Evolutionary conservation across 2,888 invertebrate genomes (phyloP), one percentile per base, ranked within the genome.

Genomic region (Calliopum simillimum): DNA sequence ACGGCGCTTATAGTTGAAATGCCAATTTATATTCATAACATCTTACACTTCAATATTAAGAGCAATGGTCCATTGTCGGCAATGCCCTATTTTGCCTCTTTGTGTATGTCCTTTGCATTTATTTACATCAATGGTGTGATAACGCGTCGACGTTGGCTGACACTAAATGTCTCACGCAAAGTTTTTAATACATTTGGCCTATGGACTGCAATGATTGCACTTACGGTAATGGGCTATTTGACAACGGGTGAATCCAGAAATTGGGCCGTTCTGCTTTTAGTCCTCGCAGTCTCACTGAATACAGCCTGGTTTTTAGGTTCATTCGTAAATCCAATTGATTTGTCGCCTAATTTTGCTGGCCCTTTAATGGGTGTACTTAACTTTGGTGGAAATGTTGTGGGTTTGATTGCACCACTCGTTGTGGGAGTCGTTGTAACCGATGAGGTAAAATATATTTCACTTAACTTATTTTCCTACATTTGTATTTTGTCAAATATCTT

Each of bases 301-400:
- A 90, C 92, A 0, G 91, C 91, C 0, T 89, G 91, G 65, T 93
- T 91, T 76, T 90, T 91, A 43, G 94, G 93, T 0, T 92, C 91
- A 78, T 89, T 92, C 91, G 88, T 88, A 91, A 94, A 93, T 73
- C 93, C 94, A 79, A 92, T 94, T 76, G 94, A 94, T 86, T 86
- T 94, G 53, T 91, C 94, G 4, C 94, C 94, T 0, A 93, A 92
- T 82, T 93, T 91, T 82, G 92, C 94, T 12, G 94, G 94, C 33
- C 91, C 91, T 0, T 84, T 94, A 76, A 93, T 94, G 93, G 94
- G 94, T 2, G 90, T 94, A 76, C 93, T 93, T 1, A 94, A 94
- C 81, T 91, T 91, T 13, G 85, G 5, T 33, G 5, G 8, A 33
- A 33, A 33, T 33, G 1, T 33, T 3, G 8, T 33, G 33, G 8